Conservation (phyloP, 2,797 vertebrate genomes). For the Percopsis omiscomaycus region DNA sequence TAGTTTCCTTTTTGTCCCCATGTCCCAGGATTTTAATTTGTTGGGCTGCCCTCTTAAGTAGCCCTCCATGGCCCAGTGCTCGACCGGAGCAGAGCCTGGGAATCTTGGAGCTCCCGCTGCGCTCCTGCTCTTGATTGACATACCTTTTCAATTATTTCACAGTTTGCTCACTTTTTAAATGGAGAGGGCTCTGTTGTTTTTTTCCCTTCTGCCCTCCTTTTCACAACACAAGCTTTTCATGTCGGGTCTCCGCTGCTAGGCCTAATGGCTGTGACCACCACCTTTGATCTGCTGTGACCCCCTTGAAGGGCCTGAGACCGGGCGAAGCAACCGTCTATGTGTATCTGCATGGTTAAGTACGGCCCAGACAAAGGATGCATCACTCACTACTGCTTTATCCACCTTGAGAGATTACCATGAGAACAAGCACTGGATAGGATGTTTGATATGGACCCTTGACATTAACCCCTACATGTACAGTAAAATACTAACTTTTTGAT, state of each 20-base stretch:
- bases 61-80: constrained; percentile 77
- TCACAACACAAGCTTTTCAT: constrained; percentile 85
- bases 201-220: constrained; percentile 76
- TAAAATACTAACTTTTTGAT: constrained; percentile 21
- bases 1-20: constrained; percentile 69
- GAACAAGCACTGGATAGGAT: constrained; percentile 61
- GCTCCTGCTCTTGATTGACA: constrained; percentile 82
- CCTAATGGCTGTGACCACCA: constrained; percentile 85
- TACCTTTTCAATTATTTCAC: constrained; percentile 89
- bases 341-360: constrained; percentile 49
- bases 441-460: constrained; percentile 46
- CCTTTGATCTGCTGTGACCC: constrained; percentile 85
- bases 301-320: constrained; percentile 72
- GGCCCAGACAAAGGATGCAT: constrained; percentile 70
- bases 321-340: constrained; percentile 65
- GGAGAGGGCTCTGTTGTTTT: constrained; percentile 80
- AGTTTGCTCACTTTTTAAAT: constrained; percentile 85
- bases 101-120: constrained; percentile 77
- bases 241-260: constrained; percentile 75
- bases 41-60: constrained; percentile 75
- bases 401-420: constrained; percentile 70
- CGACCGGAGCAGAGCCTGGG: constrained; percentile 79
- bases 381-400: constrained; percentile 73
- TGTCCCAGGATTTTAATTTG: constrained; percentile 77
- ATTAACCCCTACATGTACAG: constrained; percentile 55